Percentiles rank a stretch among this genome's conserved stretches.
Conservation (phyloP, 2,888 invertebrate genomes). For the Galerucella calmariensis region DNA sequence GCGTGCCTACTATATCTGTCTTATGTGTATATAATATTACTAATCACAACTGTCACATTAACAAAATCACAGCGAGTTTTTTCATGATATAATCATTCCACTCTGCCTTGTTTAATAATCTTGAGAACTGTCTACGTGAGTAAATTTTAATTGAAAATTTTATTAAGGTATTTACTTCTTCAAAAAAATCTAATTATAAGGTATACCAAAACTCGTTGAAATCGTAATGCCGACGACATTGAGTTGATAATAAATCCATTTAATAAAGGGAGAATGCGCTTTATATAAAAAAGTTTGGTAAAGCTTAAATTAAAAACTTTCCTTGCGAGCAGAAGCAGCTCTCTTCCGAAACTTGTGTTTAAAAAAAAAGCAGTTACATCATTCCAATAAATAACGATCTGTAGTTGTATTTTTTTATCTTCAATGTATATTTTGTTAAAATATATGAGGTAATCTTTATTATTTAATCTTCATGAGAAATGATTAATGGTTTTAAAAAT, state of each 20-base stretch:
- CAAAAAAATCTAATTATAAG: neutral
- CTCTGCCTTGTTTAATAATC: neutral
- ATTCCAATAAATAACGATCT: too few relatives aligned
- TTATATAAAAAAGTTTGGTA: neutral
- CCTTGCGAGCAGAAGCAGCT: neutral
- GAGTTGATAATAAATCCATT: neutral
- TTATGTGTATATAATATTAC: too few relatives aligned
- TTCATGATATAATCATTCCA: neutral
- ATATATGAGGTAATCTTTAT: too few relatives aligned
- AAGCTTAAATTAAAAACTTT: conserved; percentile 4
- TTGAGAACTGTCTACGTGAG: neutral
- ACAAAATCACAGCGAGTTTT: too few relatives aligned
- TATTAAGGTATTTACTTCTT: neutral
- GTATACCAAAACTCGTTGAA: neutral
- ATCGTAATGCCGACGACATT: neutral
- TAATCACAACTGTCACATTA: too few relatives aligned
- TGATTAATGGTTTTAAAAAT: too few relatives aligned
- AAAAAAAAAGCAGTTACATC: neutral
- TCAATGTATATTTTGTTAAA: too few relatives aligned
- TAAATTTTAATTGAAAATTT: neutral
- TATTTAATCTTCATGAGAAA: too few relatives aligned
- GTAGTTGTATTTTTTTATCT: too few relatives aligned
- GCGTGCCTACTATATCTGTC: too few relatives aligned
- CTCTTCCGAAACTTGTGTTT: neutral
- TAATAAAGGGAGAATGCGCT: neutral